Evolutionary conservation across 2,888 invertebrate species (phyloP).

Genomic region (Sesamia inferens): DNA sequence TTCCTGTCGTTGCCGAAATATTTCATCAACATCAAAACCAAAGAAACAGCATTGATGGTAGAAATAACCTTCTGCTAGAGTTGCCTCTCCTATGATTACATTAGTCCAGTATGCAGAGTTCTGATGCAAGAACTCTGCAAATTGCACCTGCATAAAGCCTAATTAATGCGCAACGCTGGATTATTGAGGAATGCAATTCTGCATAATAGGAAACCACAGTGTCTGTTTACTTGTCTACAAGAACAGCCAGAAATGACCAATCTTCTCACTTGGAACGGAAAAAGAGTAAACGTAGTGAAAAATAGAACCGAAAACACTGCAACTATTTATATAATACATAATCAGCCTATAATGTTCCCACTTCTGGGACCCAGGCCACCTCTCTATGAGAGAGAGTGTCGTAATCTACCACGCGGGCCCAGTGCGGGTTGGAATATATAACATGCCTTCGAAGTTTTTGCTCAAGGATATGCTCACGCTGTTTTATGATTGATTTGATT

Average conservation of each 20-base stretch:
- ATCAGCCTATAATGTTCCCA: too few relatives aligned
- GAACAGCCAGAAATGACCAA: neutral
- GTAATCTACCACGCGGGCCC: too few relatives aligned
- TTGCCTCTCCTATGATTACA: neutral
- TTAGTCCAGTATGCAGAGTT: conserved; percentile 1
- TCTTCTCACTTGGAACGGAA: neutral
- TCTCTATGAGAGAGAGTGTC: too few relatives aligned
- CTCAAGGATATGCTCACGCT: too few relatives aligned
- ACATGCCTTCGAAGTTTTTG: too few relatives aligned
- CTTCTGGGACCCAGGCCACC: too few relatives aligned
- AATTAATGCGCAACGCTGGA: conserved; percentile 1
- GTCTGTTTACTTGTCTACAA: neutral
- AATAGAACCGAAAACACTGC: too few relatives aligned
- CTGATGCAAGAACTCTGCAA: conserved; percentile 17
- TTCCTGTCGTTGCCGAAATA: too few relatives aligned
- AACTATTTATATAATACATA: too few relatives aligned
- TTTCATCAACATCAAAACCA: neutral
- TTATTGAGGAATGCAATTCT: neutral
- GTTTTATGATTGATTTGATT: too few relatives aligned
- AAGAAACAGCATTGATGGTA: neutral
- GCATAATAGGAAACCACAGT: neutral
- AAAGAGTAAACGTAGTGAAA: neutral
- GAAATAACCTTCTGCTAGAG: neutral
- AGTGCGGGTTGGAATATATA: too few relatives aligned
- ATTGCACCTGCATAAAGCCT: conserved; percentile 5